These are phyloP conservation scores for Etheostoma perlongum DNA, from an alignment of 2,797 vertebrate species.

Conservation along the genomic window DNA sequence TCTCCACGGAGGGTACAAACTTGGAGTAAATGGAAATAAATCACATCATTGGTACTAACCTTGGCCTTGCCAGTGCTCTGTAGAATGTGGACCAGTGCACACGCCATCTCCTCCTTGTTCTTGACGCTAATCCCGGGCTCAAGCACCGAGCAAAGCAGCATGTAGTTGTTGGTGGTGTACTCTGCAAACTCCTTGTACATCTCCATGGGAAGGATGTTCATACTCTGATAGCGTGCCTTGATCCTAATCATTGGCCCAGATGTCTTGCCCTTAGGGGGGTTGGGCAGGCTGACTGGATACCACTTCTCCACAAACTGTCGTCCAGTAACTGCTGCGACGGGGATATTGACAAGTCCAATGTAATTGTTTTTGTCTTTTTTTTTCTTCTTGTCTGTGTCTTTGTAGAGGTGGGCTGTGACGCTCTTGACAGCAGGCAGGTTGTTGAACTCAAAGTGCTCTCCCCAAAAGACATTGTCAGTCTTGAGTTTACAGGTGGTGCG, in stretches of 20 bases:
- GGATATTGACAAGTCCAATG: conserved; percentile 94
- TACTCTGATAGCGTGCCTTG: conserved; percentile 96
- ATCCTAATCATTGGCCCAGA: conserved; percentile 96
- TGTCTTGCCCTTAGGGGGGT: conserved; percentile 93
- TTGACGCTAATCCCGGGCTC: conserved; percentile 97
- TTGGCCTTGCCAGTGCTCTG: conserved; percentile 99
- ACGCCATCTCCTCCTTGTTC: conserved; percentile 99
- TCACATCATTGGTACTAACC: conserved; percentile 80
- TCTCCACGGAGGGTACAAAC: conserved; percentile 2
- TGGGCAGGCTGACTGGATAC: conserved; percentile 93
- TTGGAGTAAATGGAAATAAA: conserved; percentile 8
- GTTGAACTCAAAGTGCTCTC: conserved; percentile 98
- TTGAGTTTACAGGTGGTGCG: conserved; percentile 99
- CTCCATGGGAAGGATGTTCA: conserved; percentile 99
- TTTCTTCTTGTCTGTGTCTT: conserved; percentile 99
- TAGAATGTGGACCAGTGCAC: conserved; percentile 95
- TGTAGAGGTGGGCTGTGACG: conserved; percentile 95
- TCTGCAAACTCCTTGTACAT: conserved; percentile 99
- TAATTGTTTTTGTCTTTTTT: conserved; percentile 99
- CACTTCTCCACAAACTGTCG: conserved; percentile 97
- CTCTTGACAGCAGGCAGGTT: conserved; percentile 94
- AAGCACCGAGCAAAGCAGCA: conserved; percentile 94
- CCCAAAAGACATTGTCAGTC: conserved; percentile 99
- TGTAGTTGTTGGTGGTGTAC: conserved; percentile 98
- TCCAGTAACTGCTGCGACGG: conserved; percentile 89